phyloP scores from a whole-genome alignment of 1,140 invertebrate species.

The Dendroctonus valens region DNA sequence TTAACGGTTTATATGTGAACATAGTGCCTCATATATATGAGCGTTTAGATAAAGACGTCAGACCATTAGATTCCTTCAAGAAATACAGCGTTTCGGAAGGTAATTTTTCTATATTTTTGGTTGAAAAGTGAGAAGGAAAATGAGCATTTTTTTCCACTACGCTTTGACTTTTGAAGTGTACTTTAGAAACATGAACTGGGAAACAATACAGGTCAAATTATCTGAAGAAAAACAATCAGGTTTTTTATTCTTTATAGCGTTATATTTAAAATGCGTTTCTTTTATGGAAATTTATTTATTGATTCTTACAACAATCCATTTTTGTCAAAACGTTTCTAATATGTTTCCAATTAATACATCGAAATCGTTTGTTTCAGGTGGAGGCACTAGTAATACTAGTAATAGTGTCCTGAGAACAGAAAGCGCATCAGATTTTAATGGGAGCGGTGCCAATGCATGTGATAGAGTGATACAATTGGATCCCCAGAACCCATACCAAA shows the following conservation, averaged over 20 bases:
- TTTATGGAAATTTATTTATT: no score
- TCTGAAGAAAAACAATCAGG: no score
- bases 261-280: no score
- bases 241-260: no score
- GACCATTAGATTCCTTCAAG: slow-evolving; percentile 42
- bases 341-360: no score
- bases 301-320: no score
- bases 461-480: slow-evolving; percentile 21
- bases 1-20: slow-evolving; percentile 44
- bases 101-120: not conserved
- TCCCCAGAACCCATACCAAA: slow-evolving; percentile 4
- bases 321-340: no score
- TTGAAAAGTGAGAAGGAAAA: no score
- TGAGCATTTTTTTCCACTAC: no score
- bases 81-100: slow-evolving; percentile 49
- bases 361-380: not conserved
- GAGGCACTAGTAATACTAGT: not conserved
- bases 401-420: slow-evolving; percentile 6
- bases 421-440: slow-evolving; percentile 6
- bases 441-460: slow-evolving; percentile 18
- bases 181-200: no score
- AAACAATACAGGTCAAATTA: no score
- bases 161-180: no score
- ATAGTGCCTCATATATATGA: slow-evolving; percentile 51
- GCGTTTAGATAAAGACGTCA: slow-evolving; percentile 41